These are phyloP conservation scores for Microctonus aethiopoides DNA, from an alignment of 2,888 invertebrate species.

Conservation along the genomic window DNA sequence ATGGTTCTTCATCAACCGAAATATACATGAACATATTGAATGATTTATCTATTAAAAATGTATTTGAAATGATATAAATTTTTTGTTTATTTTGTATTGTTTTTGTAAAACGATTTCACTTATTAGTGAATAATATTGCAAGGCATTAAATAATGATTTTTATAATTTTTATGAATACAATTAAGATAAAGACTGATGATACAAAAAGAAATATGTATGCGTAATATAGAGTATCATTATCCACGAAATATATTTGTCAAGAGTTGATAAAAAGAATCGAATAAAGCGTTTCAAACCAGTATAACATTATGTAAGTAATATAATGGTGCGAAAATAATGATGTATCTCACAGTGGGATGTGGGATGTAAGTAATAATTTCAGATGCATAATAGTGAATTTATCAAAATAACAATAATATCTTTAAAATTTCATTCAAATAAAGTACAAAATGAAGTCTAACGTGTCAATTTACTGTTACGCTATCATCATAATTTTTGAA, in stretches of 20 bases:
- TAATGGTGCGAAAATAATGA: slow-evolving; percentile 24
- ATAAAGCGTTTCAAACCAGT: slow-evolving; percentile 25
- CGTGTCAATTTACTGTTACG: not conserved
- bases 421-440: not conserved
- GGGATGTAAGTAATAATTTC: not conserved
- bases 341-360: slow-evolving; percentile 18
- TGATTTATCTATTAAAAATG: no score
- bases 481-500: not conserved
- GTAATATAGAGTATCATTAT: not conserved
- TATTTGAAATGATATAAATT: no score
- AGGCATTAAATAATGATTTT: not conserved
- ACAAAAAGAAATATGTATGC: not conserved
- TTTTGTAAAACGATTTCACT: not conserved
- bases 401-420: slow-evolving; percentile 2
- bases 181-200: slow-evolving; percentile 8
- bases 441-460: not conserved
- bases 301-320: slow-evolving; percentile 24
- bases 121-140: not conserved
- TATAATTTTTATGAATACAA: not conserved
- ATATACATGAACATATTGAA: no score
- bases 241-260: slow-evolving; percentile 16
- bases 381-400: no score
- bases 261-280: slow-evolving; percentile 8
- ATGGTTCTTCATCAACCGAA: no score
- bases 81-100: not conserved